Evolutionary conservation across 1,140 invertebrate genomes (phyloP).

Genomic region (Drosophila bocki): DNA sequence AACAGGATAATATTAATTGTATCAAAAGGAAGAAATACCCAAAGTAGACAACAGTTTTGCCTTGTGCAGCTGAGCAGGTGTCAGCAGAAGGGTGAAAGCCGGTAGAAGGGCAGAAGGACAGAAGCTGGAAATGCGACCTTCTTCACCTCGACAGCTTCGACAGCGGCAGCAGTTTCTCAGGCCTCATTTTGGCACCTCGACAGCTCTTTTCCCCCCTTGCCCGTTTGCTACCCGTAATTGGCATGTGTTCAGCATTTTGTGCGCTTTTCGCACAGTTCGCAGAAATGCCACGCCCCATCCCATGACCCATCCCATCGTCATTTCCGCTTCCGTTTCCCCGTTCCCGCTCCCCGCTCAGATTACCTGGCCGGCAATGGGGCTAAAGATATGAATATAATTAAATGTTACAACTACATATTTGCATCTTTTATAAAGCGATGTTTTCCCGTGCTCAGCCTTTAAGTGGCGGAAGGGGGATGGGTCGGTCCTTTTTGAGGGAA

Average conservation of each 20-base stretch:
- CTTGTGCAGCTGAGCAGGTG: constrained; percentile 14
- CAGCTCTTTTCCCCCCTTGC: constrained; percentile 43
- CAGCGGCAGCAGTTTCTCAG: constrained; percentile 50
- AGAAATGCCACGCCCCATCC: constrained; percentile 56
- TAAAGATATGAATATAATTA: constrained; percentile 84
- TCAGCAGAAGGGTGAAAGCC: constrained; percentile 5
- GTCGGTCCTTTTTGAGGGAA: constrained; percentile 15
- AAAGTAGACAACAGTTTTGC: constrained; percentile 2
- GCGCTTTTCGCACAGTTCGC: constrained; percentile 79
- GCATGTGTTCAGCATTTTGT: constrained; percentile 83
- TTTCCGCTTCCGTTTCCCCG: constrained; percentile 5
- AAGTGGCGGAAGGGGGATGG: neutral
- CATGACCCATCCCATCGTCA: constrained; percentile 11
- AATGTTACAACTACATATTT: constrained; percentile 83
- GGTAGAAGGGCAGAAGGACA: neutral
- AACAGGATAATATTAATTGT: constrained; percentile 1
- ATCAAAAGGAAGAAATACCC: neutral
- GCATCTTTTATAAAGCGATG: constrained; percentile 67
- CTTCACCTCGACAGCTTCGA: constrained; percentile 53
- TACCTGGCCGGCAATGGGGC: constrained; percentile 71
- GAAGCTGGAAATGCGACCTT: constrained; percentile 51
- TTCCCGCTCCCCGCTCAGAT: constrained; percentile 56
- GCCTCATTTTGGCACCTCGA: constrained; percentile 81
- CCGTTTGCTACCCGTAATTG: constrained; percentile 66
- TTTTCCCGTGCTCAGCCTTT: constrained; percentile 27